Evolutionary conservation across 2,113 vertebrate species (phyloP).

Genomic region (Prinia subflava): DNA sequence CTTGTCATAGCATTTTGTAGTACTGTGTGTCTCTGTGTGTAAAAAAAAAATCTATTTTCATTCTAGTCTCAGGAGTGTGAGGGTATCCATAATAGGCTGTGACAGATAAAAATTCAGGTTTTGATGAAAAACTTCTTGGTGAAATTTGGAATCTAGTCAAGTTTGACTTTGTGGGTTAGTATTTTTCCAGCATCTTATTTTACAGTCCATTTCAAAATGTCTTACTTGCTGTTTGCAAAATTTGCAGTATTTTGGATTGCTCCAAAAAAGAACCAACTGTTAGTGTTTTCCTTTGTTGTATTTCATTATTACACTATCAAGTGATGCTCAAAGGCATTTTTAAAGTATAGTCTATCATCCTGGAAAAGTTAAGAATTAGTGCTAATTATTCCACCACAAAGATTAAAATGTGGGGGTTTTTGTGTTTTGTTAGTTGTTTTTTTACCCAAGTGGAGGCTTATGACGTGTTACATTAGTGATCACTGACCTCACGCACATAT

Average conservation of each 20-base stretch:
- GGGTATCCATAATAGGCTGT: neutral
- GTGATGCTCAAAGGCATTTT: neutral
- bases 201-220: neutral
- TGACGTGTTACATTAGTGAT: neutral
- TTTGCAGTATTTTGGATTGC: neutral
- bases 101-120: neutral
- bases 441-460: neutral
- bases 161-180: neutral
- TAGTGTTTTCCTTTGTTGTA: neutral
- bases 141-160: neutral
- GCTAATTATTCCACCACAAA: neutral
- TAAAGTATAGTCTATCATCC: neutral
- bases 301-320: neutral
- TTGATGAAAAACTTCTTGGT: neutral
- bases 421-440: neutral
- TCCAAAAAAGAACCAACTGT: neutral
- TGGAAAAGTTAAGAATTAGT: neutral
- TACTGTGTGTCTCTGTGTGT: neutral
- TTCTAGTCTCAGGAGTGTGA: neutral
- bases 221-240: neutral
- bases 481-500: neutral
- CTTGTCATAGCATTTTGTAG: neutral
- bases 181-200: neutral
- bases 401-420: neutral
- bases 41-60: neutral